phyloP scores from a whole-genome alignment of 2,888 invertebrate genomes.

The Petrophora chlorosata region DNA sequence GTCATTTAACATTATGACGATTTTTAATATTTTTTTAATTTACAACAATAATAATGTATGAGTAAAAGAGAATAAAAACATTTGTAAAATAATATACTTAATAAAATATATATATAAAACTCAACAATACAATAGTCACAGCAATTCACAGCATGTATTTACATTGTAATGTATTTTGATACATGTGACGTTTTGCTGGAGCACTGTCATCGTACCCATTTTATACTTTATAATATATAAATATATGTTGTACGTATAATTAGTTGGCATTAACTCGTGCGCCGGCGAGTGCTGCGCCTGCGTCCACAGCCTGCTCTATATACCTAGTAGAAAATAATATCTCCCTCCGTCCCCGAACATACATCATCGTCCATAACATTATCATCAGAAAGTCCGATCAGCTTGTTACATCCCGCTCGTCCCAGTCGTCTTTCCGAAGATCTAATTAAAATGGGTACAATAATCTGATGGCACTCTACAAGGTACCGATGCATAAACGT shows the following conservation, averaged over 20 bases:
- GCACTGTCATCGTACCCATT: slow-evolving; percentile 67
- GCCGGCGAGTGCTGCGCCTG: slow-evolving; percentile 15
- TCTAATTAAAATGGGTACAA: slow-evolving; percentile 77
- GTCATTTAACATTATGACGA: slow-evolving; percentile 72
- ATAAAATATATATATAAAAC: slow-evolving; percentile 49
- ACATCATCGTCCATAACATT: slow-evolving; percentile 41
- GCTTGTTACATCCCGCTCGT: slow-evolving; percentile 3
- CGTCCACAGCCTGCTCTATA: slow-evolving; percentile 32
- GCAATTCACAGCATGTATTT: slow-evolving; percentile 72
- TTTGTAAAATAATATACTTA: slow-evolving; percentile 62
- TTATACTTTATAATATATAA: slow-evolving; percentile 54
- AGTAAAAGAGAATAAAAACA: slow-evolving; percentile 66
- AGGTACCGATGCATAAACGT: slow-evolving; percentile 75
- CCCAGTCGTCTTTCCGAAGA: slow-evolving; percentile 46
- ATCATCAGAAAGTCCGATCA: slow-evolving; percentile 52
- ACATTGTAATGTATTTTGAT: slow-evolving; percentile 53
- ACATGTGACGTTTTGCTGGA: slow-evolving; percentile 42
- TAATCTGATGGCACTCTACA: slow-evolving; percentile 74
- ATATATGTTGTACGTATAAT: slow-evolving; percentile 52
- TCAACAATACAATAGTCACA: slow-evolving; percentile 70
- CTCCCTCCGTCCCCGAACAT: slow-evolving; percentile 16
- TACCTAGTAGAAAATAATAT: slow-evolving; percentile 31
- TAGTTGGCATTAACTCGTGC: slow-evolving; percentile 58
- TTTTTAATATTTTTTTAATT: slow-evolving; percentile 54
- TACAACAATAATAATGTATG: slow-evolving; percentile 57